Base-by-base conservation (phyloP, 2,888 invertebrate genomes). In the Seira ritae region DNA sequence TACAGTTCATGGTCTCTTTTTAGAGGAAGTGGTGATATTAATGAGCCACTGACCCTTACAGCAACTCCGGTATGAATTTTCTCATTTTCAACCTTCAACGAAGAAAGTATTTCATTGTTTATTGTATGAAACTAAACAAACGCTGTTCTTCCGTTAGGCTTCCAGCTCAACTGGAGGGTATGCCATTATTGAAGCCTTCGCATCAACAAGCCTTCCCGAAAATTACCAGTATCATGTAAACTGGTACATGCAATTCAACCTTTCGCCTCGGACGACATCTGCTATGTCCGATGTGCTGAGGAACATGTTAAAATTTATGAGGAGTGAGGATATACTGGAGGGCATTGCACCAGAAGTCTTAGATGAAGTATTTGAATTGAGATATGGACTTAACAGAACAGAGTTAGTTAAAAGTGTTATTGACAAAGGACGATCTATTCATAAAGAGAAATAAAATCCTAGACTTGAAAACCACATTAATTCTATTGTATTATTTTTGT, bases 141-240 rank as follows among this genome's bases (percentile, higher is more conserved):
- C n/a, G n/a, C n/a, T n/a, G n/a, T 42, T 42, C 4, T 42, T 42
- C 12, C 12, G 6, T 50, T 15, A 50, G 50, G 50, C 50, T 50
- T 50, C 50, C 2, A 50, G 50, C 12, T n/a, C 50, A 12, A 50
- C 50, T 50, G 50, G 50, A 50, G 50, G 50, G 12, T 50, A 50
- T 50, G 50, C 50, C 50, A 50, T 50, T 15, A 50, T 50, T 8
- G 50, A 50, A n/a, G 50, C 50, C 17, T 50, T 50, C 12, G 50
- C 50, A 50, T 50, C 50, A 3, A 50, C 50, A 50, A 50, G 50
- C 12, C 50, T 50, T 2, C 50, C 50, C 6, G 50, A 50, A n/a
- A 50, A 50, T n/a, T 50, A 50, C 12, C 50, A 50, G 50, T 50
- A 50, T 50, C 50, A 50, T 50, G 50, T 50, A 15, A 50, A 50